Evolutionary conservation across 2,888 invertebrate genomes (phyloP).

Genomic region (Theristus sp.): DNA sequence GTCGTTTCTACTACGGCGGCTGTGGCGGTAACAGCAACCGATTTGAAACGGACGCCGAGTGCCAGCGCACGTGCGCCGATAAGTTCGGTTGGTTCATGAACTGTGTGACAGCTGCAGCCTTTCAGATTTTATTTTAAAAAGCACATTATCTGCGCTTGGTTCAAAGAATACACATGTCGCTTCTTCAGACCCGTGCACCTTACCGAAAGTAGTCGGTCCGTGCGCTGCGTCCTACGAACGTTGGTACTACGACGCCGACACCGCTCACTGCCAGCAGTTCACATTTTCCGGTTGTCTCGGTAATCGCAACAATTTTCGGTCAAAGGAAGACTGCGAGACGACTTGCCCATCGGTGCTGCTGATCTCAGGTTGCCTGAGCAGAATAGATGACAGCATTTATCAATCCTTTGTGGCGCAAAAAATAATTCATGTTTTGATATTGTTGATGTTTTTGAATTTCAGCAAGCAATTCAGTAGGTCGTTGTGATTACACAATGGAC

Average conservation of each 20-base stretch:
- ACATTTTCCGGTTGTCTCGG: constrained; percentile 21
- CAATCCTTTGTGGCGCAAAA: too few relatives aligned
- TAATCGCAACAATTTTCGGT: constrained; percentile 12
- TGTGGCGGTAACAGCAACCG: background rate
- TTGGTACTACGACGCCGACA: constrained; percentile 18
- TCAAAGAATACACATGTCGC: too few relatives aligned
- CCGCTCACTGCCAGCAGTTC: constrained; percentile 17
- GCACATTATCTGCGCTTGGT: too few relatives aligned
- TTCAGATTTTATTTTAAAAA: too few relatives aligned
- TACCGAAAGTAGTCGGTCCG: constrained; percentile 19
- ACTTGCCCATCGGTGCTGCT: background rate
- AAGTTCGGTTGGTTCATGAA: background rate
- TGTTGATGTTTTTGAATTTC: too few relatives aligned
- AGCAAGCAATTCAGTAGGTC: background rate
- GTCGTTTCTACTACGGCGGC: background rate
- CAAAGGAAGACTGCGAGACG: background rate
- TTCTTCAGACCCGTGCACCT: constrained; percentile 13
- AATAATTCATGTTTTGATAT: too few relatives aligned
- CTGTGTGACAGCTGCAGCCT: too few relatives aligned
- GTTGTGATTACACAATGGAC: background rate
- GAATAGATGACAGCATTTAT: too few relatives aligned
- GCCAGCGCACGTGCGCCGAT: background rate
- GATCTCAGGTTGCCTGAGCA: background rate
- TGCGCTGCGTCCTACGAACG: constrained; percentile 14
- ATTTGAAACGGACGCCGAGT: background rate